A percentile compares a stretch with the other conserved stretches of the same genome.
Conservation (phyloP, 1,140 invertebrate species). For the Venturia canescens region DNA sequence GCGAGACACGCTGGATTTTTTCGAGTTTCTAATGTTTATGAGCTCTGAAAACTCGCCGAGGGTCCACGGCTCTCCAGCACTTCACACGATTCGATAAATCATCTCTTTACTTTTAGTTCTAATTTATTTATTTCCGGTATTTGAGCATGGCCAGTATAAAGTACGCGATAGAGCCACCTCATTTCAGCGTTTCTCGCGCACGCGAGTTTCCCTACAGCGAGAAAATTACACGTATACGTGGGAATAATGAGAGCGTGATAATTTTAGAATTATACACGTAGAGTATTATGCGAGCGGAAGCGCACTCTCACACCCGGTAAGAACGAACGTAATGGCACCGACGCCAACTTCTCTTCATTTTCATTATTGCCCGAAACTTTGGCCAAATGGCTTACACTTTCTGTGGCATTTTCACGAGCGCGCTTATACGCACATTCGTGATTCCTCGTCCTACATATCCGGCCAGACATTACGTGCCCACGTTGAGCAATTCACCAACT, state of each 20-base stretch:
- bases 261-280: conserved; percentile 53
- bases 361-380: conserved; percentile 52
- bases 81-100: conserved; percentile 17
- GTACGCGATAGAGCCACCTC: not conserved
- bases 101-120: not conserved
- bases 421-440: not conserved
- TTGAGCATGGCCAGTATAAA: not conserved
- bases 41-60: not conserved
- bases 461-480: not conserved
- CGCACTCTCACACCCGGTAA: not conserved
- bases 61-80: not conserved
- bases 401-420: not conserved
- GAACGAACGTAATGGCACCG: conserved; percentile 44
- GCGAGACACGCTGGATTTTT: not conserved
- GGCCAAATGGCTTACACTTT: conserved; percentile 22
- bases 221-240: conserved; percentile 37
- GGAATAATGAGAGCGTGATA: conserved; percentile 53
- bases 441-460: not conserved
- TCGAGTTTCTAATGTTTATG: not conserved
- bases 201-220: not conserved
- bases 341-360: conserved; percentile 39
- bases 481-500: not conserved
- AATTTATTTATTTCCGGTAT: conserved; percentile 27
- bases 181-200: not conserved
- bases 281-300: conserved; percentile 1